Conservation (phyloP, 2,113 vertebrate species). For the Kryptolebias marmoratus region DNA sequence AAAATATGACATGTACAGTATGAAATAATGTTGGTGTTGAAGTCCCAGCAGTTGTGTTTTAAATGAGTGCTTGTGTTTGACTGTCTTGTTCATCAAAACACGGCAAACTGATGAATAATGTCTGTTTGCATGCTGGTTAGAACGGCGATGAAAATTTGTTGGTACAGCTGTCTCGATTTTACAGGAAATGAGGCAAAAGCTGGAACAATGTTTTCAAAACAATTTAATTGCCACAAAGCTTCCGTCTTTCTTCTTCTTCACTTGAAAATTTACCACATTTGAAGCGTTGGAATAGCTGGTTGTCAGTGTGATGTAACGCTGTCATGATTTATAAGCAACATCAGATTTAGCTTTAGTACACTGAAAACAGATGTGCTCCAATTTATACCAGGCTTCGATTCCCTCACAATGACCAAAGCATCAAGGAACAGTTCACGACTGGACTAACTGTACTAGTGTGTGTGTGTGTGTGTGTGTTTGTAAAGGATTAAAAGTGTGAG, state of each 20-base stretch:
- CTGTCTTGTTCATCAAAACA: slow-evolving; percentile 59
- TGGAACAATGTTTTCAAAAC: slow-evolving; percentile 15
- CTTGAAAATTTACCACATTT: slow-evolving; percentile 8
- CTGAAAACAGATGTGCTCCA: slow-evolving; percentile 77
- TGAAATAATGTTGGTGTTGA: too few species aligned
- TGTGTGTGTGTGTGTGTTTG: background rate
- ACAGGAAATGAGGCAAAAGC: slow-evolving; percentile 26
- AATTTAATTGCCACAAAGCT: slow-evolving; percentile 20
- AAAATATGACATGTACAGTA: too few species aligned
- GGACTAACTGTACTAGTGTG: slow-evolving; percentile 22
- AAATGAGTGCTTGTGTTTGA: slow-evolving; percentile 25
- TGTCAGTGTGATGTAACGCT: slow-evolving; percentile 58
- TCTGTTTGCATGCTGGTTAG: slow-evolving; percentile 43
- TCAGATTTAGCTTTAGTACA: slow-evolving; percentile 71
- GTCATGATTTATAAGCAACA: slow-evolving; percentile 61
- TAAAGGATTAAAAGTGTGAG: slow-evolving; percentile 26
- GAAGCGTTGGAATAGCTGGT: slow-evolving; percentile 39
- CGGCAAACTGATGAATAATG: slow-evolving; percentile 64
- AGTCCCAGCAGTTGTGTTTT: slow-evolving; percentile 1
- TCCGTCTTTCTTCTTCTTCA: background rate
- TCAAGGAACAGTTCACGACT: slow-evolving; percentile 40
- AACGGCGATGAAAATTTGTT: slow-evolving; percentile 23
- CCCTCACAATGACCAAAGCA: slow-evolving; percentile 50
- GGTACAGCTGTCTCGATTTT: slow-evolving; percentile 16
- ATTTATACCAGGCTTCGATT: slow-evolving; percentile 68